These are phyloP conservation scores for Ceyx cyanopectus DNA, from an alignment of 2,113 vertebrate species.

Conservation along the genomic window DNA sequence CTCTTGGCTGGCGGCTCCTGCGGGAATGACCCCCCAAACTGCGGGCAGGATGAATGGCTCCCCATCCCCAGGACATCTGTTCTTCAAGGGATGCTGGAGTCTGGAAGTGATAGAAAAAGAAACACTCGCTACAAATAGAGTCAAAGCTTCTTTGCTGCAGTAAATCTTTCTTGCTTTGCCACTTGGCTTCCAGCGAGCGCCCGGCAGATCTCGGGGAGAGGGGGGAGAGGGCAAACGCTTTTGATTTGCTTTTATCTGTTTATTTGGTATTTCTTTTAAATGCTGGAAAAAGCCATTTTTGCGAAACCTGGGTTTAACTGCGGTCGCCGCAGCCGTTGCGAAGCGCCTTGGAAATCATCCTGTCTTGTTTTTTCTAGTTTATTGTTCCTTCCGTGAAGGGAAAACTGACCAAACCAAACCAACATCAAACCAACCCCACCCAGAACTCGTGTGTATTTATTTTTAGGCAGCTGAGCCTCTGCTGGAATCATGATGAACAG, in stretches of 20 bases:
- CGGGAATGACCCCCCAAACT: constrained; percentile 77
- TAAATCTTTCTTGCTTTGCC: constrained; percentile 31
- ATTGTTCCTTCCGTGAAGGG: background rate
- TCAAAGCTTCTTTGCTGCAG: constrained; percentile 45
- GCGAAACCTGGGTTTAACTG: background rate
- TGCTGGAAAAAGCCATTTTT: background rate
- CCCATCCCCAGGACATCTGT: constrained; percentile 70
- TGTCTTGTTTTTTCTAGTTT: background rate
- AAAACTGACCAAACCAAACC: background rate
- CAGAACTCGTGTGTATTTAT: background rate
- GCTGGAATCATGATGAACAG: constrained; percentile 45
- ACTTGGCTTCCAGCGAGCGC: constrained; percentile 16
- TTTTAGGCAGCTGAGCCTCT: background rate
- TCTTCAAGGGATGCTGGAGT: constrained; percentile 51
- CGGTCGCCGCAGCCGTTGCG: background rate
- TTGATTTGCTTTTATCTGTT: background rate
- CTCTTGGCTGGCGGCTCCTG: constrained; percentile 68
- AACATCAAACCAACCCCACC: background rate
- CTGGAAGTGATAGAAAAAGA: constrained; percentile 50
- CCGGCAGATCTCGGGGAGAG: background rate
- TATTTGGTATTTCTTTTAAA: background rate
- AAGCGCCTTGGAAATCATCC: background rate
- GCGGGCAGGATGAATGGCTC: constrained; percentile 56
- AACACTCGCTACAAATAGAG: constrained; percentile 33
- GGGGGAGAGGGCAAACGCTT: background rate